Conservation (phyloP, 2,888 invertebrate genomes). For the Chymomyza procnemis region DNA sequence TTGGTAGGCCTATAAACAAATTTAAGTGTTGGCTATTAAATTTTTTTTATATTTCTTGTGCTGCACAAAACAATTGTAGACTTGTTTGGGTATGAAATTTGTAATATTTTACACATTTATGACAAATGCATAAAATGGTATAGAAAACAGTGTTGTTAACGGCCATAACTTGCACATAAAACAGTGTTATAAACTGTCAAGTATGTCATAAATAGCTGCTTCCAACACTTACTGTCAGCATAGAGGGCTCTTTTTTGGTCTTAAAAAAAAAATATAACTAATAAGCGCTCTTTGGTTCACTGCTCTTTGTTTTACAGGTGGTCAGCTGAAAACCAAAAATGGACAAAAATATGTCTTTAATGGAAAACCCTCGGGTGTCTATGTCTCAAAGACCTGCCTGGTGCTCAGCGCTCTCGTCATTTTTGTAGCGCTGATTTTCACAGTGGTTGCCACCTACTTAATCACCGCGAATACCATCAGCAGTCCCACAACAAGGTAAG, state of each 20-base stretch:
- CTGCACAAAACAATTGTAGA: conserved; percentile 17
- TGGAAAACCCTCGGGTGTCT: conserved; percentile 76
- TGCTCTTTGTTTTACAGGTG: conserved; percentile 66
- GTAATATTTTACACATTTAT: background rate
- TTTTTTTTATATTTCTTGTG: background rate
- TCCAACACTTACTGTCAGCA: background rate
- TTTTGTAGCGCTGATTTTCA: conserved; percentile 71
- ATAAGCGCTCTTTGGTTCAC: background rate
- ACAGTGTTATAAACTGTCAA: background rate
- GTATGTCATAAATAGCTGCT: background rate
- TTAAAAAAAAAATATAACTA: background rate
- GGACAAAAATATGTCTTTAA: conserved; percentile 79
- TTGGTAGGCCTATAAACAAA: conserved; percentile 32
- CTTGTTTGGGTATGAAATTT: conserved; percentile 12
- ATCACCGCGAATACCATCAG: conserved; percentile 64
- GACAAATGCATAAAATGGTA: background rate
- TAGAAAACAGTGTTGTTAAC: background rate
- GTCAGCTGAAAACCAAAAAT: conserved; percentile 79
- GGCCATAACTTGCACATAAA: background rate
- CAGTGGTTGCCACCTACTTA: conserved; percentile 76
- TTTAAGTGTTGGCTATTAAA: conserved; percentile 36
- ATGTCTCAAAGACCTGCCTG: conserved; percentile 74
- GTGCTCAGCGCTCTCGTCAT: conserved; percentile 67
- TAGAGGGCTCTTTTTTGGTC: background rate
- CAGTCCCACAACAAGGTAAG: conserved; percentile 62